These are phyloP conservation scores for Cephus sareptanus DNA, from an alignment of 2,888 invertebrate genomes.

Conservation along the genomic window DNA sequence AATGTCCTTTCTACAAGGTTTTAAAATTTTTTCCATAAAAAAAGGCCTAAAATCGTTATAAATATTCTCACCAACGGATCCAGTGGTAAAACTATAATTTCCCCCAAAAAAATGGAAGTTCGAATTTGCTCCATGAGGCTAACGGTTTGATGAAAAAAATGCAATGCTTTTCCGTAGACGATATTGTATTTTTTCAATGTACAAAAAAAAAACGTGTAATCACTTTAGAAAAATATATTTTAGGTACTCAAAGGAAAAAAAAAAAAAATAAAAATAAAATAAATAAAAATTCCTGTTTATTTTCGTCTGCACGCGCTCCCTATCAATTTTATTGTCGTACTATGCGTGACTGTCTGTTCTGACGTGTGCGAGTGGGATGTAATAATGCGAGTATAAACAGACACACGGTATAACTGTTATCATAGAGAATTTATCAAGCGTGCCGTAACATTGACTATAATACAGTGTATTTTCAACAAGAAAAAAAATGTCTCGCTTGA, in stretches of 20 bases:
- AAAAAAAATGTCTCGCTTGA: background rate
- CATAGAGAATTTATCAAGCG: background rate
- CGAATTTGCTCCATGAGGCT: background rate
- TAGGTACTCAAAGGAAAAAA: constrained; percentile 34
- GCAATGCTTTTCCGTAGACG: constrained; percentile 30
- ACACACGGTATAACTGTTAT: background rate
- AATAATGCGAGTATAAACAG: background rate
- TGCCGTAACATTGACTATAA: background rate
- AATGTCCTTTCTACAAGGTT: no score
- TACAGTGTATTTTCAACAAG: background rate
- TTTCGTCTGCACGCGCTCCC: background rate
- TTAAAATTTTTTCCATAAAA: no score
- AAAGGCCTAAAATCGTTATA: background rate
- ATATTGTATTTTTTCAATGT: constrained; percentile 14
- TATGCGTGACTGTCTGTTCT: background rate
- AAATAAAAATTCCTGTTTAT: background rate
- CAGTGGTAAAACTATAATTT: background rate
- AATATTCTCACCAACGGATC: background rate
- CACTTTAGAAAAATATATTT: constrained; percentile 39
- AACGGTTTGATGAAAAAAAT: constrained; percentile 7
- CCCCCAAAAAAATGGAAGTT: background rate
- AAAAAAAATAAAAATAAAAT: background rate
- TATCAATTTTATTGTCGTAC: background rate
- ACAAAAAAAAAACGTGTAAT: background rate
- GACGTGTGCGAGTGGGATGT: background rate